These are phyloP conservation scores for Elephas maximus DNA, from an alignment of 2,113 vertebrate species.

Conservation along the genomic window DNA sequence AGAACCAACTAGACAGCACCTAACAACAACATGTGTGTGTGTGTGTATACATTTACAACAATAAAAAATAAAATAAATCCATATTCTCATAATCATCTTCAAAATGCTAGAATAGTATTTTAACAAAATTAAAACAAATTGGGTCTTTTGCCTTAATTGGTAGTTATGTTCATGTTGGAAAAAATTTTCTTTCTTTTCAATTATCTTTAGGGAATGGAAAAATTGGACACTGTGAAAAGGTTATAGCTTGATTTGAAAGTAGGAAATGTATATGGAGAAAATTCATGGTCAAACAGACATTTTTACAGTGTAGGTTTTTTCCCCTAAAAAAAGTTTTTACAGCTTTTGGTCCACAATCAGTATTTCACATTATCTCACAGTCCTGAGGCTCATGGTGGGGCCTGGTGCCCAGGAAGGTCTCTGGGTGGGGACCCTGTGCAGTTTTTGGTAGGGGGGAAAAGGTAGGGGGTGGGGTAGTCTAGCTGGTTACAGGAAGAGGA, in stretches of 20 bases:
- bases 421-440: not conserved
- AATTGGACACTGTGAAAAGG: not conserved
- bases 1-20: too few relatives aligned
- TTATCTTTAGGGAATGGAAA: constrained; percentile 29
- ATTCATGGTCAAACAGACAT: not conserved
- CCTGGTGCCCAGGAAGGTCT: not conserved
- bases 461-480: too few relatives aligned
- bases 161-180: not conserved
- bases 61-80: not conserved
- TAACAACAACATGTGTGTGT: too few relatives aligned
- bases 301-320: not conserved
- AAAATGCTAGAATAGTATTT: constrained; percentile 33
- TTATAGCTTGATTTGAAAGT: constrained; percentile 13
- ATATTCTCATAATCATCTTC: constrained; percentile 45
- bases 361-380: constrained; percentile 82
- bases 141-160: not conserved
- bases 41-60: too few relatives aligned
- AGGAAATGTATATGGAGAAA: not conserved
- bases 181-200: not conserved
- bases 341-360: constrained; percentile 71
- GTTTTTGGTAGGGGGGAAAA: not conserved
- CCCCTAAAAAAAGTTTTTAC: constrained; percentile 69
- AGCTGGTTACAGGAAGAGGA: too few relatives aligned
- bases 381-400: not conserved
- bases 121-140: not conserved